Evolutionary conservation across 1,140 invertebrate species (phyloP).

Genomic region (Chrysoperla carnea): DNA sequence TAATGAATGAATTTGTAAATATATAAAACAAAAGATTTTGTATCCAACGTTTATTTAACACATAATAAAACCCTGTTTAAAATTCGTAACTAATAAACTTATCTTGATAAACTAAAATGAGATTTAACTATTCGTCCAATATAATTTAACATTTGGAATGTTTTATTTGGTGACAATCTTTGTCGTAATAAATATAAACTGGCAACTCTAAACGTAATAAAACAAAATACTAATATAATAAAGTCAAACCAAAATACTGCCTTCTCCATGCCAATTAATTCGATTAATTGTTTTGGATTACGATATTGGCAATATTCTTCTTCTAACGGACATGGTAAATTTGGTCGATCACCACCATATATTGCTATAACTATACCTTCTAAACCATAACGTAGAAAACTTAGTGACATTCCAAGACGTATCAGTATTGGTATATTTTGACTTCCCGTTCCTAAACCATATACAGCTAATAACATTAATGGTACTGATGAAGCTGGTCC

Average conservation of each 20-base stretch:
- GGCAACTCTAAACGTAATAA: conserved; percentile 33
- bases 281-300: conserved; percentile 37
- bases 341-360: conserved; percentile 52
- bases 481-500: conserved; percentile 56
- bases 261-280: conserved; percentile 41
- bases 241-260: conserved; percentile 41
- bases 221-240: conserved; percentile 30
- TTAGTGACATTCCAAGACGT: conserved; percentile 58
- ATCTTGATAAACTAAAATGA: conserved; percentile 10
- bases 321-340: conserved; percentile 41
- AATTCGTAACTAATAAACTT: neutral
- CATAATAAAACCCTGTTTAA: too few species aligned
- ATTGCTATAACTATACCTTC: conserved; percentile 62
- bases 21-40: too few species aligned
- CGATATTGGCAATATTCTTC: conserved; percentile 53
- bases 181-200: conserved; percentile 46
- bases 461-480: conserved; percentile 55
- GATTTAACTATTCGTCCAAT: conserved; percentile 19
- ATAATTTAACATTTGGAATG: conserved; percentile 24
- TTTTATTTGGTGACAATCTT: conserved; percentile 43
- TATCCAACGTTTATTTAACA: too few species aligned
- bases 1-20: too few species aligned
- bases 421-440: conserved; percentile 43
- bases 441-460: conserved; percentile 51
- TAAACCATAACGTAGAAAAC: conserved; percentile 55